Percentiles rank a stretch among this genome's conserved stretches.
These are phyloP conservation scores for Ectemnius lituratus DNA, from an alignment of 2,888 invertebrate species.

Conservation along the genomic window DNA sequence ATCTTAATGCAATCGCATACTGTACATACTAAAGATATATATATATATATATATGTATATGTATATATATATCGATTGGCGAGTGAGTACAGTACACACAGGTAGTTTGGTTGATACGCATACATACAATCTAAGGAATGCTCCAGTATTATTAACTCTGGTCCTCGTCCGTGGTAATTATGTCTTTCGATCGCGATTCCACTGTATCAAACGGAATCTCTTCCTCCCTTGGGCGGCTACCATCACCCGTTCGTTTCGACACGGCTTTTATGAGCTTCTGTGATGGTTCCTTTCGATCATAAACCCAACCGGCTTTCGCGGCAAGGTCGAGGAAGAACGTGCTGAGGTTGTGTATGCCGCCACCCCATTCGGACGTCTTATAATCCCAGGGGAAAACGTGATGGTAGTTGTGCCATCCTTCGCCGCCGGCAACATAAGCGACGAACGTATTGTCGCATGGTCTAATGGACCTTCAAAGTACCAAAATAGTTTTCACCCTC, in stretches of 20 bases:
- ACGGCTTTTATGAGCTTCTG: conserved; percentile 79
- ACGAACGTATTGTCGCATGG: conserved; percentile 63
- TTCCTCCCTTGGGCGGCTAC: conserved; percentile 41
- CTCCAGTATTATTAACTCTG: too few species aligned
- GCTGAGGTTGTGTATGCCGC: conserved; percentile 82
- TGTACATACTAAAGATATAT: too few species aligned
- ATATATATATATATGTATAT: too few species aligned
- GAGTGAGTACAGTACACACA: too few species aligned
- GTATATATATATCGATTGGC: too few species aligned
- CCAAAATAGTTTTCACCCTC: not conserved
- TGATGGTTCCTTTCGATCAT: conserved; percentile 85
- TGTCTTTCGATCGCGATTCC: too few species aligned
- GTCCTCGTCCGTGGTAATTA: too few species aligned
- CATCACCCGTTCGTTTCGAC: conserved; percentile 80
- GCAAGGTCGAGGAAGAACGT: conserved; percentile 84
- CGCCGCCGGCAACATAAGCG: conserved; percentile 71
- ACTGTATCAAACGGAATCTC: too few species aligned
- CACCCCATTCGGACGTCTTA: not conserved
- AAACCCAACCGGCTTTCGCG: conserved; percentile 86
- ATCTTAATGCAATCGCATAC: too few species aligned
- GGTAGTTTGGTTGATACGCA: too few species aligned
- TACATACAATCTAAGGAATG: too few species aligned
- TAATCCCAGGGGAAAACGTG: conserved; percentile 92
- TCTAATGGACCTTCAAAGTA: conserved; percentile 9
- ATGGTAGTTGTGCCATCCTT: conserved; percentile 85